A percentile compares a stretch with the other conserved stretches of the same genome.
Evolutionary conservation across 1,140 invertebrate species (phyloP).

Genomic region (Panulirus ornatus): DNA sequence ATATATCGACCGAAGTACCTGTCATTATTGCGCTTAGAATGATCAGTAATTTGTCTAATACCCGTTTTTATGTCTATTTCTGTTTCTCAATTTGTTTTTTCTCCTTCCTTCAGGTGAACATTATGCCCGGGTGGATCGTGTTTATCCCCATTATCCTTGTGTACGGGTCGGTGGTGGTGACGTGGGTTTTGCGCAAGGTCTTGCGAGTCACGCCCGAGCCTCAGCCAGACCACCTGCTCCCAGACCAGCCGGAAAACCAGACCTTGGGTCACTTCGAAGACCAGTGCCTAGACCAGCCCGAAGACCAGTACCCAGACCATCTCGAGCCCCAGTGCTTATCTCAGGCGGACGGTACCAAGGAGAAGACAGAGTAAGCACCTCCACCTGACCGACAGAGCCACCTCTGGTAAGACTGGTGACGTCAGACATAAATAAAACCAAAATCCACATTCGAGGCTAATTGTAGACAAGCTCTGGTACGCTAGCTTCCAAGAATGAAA

Average conservation of each 20-base stretch:
- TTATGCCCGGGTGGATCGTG: constrained; percentile 35
- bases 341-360: neutral
- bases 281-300: no score
- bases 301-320: no score
- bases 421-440: no score
- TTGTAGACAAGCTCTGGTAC: no score
- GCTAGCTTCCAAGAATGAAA: no score
- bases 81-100: neutral
- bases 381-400: no score
- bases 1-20: no score
- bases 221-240: neutral
- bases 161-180: constrained; percentile 40
- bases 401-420: no score
- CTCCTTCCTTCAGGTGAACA: neutral
- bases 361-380: constrained; percentile 40
- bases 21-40: no score
- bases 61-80: neutral
- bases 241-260: neutral
- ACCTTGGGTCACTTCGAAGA: neutral
- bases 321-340: no score
- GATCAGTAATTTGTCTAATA: no score
- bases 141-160: constrained; percentile 31
- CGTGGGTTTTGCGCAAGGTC: constrained; percentile 18
- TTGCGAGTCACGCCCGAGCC: neutral
- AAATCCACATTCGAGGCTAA: no score